Conservation (phyloP, 2,797 vertebrate genomes). For the Coregonus ussuriensis region DNA sequence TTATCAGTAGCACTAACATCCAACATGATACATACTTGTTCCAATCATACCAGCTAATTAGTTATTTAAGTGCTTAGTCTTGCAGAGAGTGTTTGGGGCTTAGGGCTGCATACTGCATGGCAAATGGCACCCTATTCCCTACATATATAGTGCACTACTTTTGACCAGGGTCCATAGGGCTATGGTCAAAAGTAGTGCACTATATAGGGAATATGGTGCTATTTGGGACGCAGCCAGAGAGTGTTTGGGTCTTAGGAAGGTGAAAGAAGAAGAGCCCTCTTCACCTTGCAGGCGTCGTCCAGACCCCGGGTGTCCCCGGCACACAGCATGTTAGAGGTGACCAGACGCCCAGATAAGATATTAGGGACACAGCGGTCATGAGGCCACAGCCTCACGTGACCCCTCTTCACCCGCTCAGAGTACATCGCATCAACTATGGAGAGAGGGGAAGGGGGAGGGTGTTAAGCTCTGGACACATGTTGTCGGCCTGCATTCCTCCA, state of each 20-base stretch:
- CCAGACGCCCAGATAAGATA: conserved; percentile 72
- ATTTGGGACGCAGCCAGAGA: not conserved
- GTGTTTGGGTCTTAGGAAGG: not conserved
- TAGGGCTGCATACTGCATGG: not conserved
- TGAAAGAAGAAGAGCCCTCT: not conserved
- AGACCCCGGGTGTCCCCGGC: conserved; percentile 89
- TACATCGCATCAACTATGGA: conserved; percentile 81
- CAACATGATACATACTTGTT: no score
- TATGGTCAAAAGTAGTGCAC: no score
- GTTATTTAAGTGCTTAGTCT: not conserved
- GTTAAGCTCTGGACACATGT: not conserved
- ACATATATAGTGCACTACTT: not conserved
- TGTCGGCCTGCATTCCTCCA: no score
- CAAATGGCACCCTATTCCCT: not conserved
- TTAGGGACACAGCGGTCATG: conserved; percentile 79
- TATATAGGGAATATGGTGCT: not conserved
- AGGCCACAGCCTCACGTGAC: conserved; percentile 87
- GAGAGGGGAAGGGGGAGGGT: conserved; percentile 8
- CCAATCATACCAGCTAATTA: no score
- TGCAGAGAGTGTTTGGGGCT: not conserved
- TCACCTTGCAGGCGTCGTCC: conserved; percentile 95
- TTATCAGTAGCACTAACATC: no score
- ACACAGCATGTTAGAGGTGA: conserved; percentile 93
- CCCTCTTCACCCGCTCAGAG: conserved; percentile 88
- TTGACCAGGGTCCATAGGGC: not conserved